Evolutionary conservation across 2,113 vertebrate genomes (phyloP), one percentile per base, ranked within the genome.

Genomic region (Lophochroa leadbeateri): DNA sequence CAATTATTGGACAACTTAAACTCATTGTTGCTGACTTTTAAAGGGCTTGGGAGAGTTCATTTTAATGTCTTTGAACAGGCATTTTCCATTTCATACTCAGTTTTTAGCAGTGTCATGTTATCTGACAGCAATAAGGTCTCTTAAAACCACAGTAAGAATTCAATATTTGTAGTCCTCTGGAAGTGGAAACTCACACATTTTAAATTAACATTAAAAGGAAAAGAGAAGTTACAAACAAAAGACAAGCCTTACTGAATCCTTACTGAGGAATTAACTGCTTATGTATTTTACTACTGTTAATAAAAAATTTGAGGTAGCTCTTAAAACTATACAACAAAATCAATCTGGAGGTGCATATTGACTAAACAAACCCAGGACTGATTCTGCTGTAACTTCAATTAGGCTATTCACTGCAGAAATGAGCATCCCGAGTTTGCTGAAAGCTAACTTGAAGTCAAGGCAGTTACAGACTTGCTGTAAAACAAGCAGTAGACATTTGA

Each of bases 41-140:
- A 60, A 71, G 80, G 27, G 3, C 41, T 79, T 74, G 65, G 31
- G 29, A 63, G 28, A 44, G 28, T 75, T 88, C 43, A 13, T 74
- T 7, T 41, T 69, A 33, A 52, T 69, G 25, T 58, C 10, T 2
- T 79, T 50, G 28, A 74, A 75, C 50, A 44, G 25, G 57, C 7
- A 8, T 58, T 75, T 75, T 67, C 23, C 2, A 8, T 82, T 57
- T 79, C 21, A 12, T 77, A 14, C 13, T 61, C 14, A 7, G 23
- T 33, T 82, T 72, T 74, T 68, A 64, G 61, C 17, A 50, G 11
- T 50, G 14, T 50, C 55, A 68, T 74, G 49, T 41, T 96, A 69
- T 95, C 94, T 97, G 92, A 95, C 85, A 88, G 93, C 92, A 87
- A 70, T 93, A 95, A 96, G 90, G 84, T 92, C 77, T 91, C 94